Evolutionary conservation across 2,797 vertebrate genomes (phyloP).

Genomic region (Acanthornis magna): DNA sequence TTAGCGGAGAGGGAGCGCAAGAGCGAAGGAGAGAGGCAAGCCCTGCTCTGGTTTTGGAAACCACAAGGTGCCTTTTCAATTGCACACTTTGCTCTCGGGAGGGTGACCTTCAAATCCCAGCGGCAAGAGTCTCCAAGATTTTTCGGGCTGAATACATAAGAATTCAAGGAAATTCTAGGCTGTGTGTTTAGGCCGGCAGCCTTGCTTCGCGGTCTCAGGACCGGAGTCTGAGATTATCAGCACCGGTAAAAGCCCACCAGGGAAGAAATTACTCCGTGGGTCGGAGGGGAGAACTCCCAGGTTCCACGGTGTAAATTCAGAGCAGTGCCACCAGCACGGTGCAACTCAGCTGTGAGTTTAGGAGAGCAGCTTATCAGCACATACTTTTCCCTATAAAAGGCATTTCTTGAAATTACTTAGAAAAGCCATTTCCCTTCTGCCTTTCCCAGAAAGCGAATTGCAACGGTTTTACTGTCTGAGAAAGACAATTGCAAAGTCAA

Average conservation of each 20-base stretch:
- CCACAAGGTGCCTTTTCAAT: background rate
- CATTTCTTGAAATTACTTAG: background rate
- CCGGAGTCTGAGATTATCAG: background rate
- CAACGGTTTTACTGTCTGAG: slow-evolving; percentile 24
- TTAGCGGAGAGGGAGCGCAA: background rate
- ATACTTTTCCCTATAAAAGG: background rate
- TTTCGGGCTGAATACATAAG: background rate
- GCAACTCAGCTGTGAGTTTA: background rate
- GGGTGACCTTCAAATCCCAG: background rate
- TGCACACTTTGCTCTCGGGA: background rate
- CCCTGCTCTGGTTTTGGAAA: background rate
- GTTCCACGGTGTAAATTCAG: background rate
- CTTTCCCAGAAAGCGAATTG: slow-evolving; percentile 4
- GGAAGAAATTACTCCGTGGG: background rate
- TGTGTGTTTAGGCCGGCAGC: background rate
- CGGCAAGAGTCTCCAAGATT: background rate
- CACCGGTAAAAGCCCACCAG: background rate
- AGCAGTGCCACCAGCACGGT: background rate
- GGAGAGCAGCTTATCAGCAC: background rate
- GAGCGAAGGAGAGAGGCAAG: background rate
- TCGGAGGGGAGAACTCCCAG: background rate
- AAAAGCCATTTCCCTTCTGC: background rate
- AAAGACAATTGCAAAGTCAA: slow-evolving; percentile 43
- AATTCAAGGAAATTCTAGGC: background rate
- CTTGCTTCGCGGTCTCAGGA: background rate